Conservation (phyloP, 1,140 invertebrate genomes). For the Calliphora vicina region DNA sequence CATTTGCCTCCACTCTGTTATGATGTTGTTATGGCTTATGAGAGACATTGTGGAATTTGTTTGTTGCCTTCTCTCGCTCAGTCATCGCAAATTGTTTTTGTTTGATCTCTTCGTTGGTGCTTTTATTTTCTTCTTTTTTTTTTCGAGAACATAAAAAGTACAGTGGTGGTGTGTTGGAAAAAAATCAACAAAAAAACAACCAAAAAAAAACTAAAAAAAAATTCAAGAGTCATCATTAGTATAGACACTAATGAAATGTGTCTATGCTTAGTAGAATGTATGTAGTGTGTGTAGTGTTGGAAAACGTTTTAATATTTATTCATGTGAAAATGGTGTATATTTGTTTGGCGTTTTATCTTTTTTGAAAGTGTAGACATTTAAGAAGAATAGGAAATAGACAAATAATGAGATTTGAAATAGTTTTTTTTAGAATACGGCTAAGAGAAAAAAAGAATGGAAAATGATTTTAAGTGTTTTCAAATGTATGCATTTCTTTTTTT, state of each 20-base stretch:
- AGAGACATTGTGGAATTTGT: not conserved
- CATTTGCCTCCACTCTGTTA: not conserved
- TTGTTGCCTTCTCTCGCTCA: not conserved
- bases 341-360: not conserved
- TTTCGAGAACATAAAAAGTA: not conserved
- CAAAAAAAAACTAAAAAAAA: not conserved
- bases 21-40: not conserved
- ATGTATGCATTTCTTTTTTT: no score
- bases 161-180: not conserved
- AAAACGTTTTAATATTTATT: slow-evolving; percentile 19
- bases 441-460: no score
- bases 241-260: not conserved
- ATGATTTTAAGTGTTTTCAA: no score
- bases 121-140: not conserved
- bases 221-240: not conserved
- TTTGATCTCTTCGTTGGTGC: not conserved
- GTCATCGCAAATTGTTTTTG: not conserved
- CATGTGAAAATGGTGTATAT: not conserved
- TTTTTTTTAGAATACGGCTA: no score
- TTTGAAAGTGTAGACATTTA: no score
- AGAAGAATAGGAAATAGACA: no score
- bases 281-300: slow-evolving; percentile 9
- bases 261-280: not conserved
- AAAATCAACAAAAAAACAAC: not conserved
- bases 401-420: no score